phyloP scores from a whole-genome alignment of 1,140 invertebrate species.

The Manduca sexta region DNA sequence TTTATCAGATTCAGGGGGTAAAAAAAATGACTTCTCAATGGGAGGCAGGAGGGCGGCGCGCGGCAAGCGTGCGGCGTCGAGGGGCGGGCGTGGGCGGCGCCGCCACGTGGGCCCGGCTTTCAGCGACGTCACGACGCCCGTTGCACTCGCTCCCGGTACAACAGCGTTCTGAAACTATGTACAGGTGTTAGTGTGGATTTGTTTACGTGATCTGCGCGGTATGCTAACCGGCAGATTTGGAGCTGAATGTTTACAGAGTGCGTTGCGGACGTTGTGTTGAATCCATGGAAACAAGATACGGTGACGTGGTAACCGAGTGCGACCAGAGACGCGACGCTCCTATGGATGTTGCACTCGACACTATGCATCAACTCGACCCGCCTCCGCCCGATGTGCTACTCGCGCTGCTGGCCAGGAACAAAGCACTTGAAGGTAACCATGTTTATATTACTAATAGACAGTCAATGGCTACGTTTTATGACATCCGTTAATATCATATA shows the following conservation, averaged over 20 bases:
- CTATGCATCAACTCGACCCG: constrained; percentile 71
- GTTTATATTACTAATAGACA: too few species aligned
- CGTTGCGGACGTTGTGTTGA: constrained; percentile 33
- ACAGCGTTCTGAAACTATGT: constrained; percentile 23
- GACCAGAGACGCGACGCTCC: constrained; percentile 33
- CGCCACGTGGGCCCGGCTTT: constrained; percentile 52
- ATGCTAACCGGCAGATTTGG: constrained; percentile 21
- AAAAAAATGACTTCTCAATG: constrained; percentile 71
- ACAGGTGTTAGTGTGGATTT: constrained; percentile 21
- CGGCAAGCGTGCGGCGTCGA: constrained; percentile 38
- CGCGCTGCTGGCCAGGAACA: constrained; percentile 88
- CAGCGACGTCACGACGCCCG: constrained; percentile 35
- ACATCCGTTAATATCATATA: too few species aligned
- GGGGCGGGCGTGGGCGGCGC: constrained; percentile 57
- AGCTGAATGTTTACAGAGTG: constrained; percentile 35
- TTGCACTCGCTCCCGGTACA: constrained; percentile 24
- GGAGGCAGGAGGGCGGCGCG: constrained; percentile 52
- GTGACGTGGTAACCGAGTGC: constrained; percentile 47
- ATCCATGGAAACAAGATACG: constrained; percentile 39
- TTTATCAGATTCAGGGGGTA: constrained; percentile 70
- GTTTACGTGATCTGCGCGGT: constrained; percentile 12
- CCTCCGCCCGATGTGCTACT: constrained; percentile 84
- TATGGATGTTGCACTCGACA: constrained; percentile 47
- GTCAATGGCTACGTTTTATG: too few species aligned
- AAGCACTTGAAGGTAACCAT: constrained; percentile 86